Base-by-base conservation (phyloP, 1,140 invertebrate species). In the Phymastichus coffea region DNA sequence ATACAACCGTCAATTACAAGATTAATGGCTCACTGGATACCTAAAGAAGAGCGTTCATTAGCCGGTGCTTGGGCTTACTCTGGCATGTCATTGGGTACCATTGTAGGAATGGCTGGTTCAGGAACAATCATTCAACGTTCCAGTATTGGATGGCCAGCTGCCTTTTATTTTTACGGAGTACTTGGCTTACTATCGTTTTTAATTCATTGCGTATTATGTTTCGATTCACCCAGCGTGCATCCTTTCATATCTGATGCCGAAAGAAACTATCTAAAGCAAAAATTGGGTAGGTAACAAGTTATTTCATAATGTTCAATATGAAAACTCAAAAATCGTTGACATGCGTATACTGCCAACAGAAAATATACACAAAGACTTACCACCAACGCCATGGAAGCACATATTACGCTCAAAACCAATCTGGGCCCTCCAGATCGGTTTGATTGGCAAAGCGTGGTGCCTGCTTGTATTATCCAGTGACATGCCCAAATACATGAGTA, bases 401-500 rank as follows among this genome's bases (percentile, higher is more conserved):
- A 85, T 92, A 20, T 75, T 96, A 0, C 90, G 85, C 8, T 95
- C 90, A 1, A 74, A 84, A 10, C 88, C 90, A 3, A 81, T 92
- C 38, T 89, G 88, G 84, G 88, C 89, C 0, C 72, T 92, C 15
- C 80, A 91, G 0, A 81, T 83, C 47, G 88, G 91, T 14, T 73
- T 82, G 65, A 84, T 94, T 68, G 91, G 92, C 15, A 91, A 95
- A 76, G 93, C 96, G 77, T 97, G 94, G 93, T 92, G 91, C 23
- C 93, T 94, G 73, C 97, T 95, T 71, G 96, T 92, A 3, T 89
- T 96, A 84, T 86, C 97, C 0, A 94, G 92, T 2, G 91, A 94
- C 74, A 78, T 97, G 19, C 94, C 95, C 1, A 92, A 91, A 83
- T 98, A 95, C 77, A 91, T 97, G 87, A 88, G 88, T 58, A 87